A percentile compares a stretch with the other conserved stretches of the same genome.
Conservation (phyloP, 1,140 invertebrate genomes). For the Drosophila malerkotliana region DNA sequence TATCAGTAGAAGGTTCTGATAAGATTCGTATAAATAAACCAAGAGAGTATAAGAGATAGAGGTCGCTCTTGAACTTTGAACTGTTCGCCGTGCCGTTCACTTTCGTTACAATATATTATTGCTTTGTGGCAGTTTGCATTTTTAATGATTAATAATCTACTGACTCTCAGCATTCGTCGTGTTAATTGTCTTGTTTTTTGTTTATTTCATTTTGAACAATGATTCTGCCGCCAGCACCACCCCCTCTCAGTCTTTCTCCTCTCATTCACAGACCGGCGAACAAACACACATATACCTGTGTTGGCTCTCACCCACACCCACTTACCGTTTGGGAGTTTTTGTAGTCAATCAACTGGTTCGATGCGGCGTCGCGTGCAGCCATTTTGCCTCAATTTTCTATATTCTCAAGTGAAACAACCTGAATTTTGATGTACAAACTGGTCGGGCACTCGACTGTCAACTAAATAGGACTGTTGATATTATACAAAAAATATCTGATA, state of each 20-base stretch:
- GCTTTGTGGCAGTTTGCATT: constrained; percentile 11
- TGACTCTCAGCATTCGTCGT: constrained; percentile 25
- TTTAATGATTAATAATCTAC: constrained; percentile 22
- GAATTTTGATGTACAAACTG: constrained; percentile 46
- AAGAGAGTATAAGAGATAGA: background rate
- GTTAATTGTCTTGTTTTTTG: constrained; percentile 31
- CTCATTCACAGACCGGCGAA: constrained; percentile 30
- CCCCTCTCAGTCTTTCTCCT: constrained; percentile 17
- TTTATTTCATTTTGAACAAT: constrained; percentile 34
- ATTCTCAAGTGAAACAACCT: constrained; percentile 36
- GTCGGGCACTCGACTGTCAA: background rate
- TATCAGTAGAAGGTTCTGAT: constrained; percentile 19
- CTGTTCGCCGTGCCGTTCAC: constrained; percentile 4
- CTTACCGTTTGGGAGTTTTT: constrained; percentile 87
- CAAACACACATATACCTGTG: background rate
- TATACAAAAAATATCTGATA: background rate
- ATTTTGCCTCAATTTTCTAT: constrained; percentile 68
- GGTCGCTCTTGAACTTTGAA: constrained; percentile 38
- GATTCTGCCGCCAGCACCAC: background rate
- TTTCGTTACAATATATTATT: constrained; percentile 6
- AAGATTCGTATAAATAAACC: constrained; percentile 18
- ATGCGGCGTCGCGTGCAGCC: constrained; percentile 87
- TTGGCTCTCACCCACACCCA: constrained; percentile 82
- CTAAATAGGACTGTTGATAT: background rate
- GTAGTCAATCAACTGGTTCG: constrained; percentile 89